These are phyloP conservation scores for Aphelinus atriplicis DNA, from an alignment of 1,140 invertebrate genomes.

Conservation along the genomic window DNA sequence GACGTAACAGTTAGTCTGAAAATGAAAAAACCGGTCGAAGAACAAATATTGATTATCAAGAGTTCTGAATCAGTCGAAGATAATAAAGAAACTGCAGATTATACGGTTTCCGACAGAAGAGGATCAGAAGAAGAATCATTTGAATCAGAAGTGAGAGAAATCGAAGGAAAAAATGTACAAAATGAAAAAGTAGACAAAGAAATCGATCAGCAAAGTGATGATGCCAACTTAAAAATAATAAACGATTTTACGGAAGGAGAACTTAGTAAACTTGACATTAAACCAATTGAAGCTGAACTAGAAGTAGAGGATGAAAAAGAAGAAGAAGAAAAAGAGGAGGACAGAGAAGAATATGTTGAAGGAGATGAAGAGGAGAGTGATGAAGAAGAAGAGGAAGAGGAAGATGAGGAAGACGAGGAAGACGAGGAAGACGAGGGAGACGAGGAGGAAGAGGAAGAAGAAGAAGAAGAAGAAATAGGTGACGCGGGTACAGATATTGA, in stretches of 20 bases:
- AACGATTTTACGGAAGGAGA: not conserved
- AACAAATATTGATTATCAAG: no score
- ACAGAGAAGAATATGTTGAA: not conserved
- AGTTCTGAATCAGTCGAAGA: no score
- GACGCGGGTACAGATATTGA: not conserved
- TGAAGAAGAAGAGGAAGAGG: conserved; percentile 12
- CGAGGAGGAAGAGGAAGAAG: conserved; percentile 42
- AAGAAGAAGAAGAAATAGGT: conserved; percentile 41
- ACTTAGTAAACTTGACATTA: no score
- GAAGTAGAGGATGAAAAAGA: conserved; percentile 45
- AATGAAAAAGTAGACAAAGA: conserved; percentile 7
- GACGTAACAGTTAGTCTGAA: no score
- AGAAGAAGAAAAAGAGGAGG: not conserved
- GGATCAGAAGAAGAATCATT: conserved; percentile 45
- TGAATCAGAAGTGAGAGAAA: conserved; percentile 54
- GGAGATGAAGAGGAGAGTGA: conserved; percentile 36
- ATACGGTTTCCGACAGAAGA: not conserved
- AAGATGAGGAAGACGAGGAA: conserved; percentile 4
- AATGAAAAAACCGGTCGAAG: no score
- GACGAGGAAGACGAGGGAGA: conserved; percentile 2
- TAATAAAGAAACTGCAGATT: not conserved
- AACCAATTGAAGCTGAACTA: conserved; percentile 30
- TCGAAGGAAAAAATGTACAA: not conserved
- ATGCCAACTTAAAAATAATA: conserved; percentile 37
- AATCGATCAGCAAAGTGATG: conserved; percentile 24